Evolutionary conservation across 2,888 invertebrate genomes (phyloP).

Genomic region (Cheilosia scutellata): DNA sequence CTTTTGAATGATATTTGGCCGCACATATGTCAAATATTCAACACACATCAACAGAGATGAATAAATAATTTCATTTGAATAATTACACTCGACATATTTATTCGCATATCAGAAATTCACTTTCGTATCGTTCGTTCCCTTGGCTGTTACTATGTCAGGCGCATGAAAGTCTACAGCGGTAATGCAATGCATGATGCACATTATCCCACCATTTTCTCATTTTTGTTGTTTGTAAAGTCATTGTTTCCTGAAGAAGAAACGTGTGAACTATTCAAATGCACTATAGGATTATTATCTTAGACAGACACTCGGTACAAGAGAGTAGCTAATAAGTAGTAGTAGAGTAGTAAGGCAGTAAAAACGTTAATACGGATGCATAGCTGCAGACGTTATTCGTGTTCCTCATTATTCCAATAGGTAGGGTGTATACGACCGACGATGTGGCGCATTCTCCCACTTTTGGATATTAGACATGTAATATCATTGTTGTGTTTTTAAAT

Average conservation of each 20-base stretch:
- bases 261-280: constrained; percentile 24
- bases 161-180: constrained; percentile 25
- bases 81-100: constrained; percentile 1
- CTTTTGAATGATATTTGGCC: constrained; percentile 18
- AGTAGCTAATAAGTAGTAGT: constrained; percentile 27
- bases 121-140: constrained; percentile 24
- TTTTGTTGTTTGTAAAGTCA: constrained; percentile 11
- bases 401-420: not conserved
- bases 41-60: constrained; percentile 26
- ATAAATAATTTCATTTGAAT: constrained; percentile 22
- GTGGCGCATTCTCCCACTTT: not conserved
- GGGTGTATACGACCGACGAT: not conserved
- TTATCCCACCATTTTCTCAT: constrained; percentile 22
- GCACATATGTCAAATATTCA: constrained; percentile 6
- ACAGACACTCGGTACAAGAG: constrained; percentile 10
- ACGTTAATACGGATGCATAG: not conserved
- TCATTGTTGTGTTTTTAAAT: no score
- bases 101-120: not conserved
- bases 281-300: constrained; percentile 20
- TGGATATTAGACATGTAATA: not conserved
- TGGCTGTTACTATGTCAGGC: constrained; percentile 8
- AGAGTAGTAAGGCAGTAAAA: constrained; percentile 13
- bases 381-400: constrained; percentile 13
- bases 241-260: constrained; percentile 40
- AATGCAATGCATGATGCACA: constrained; percentile 29